phyloP scores from a whole-genome alignment of 2,888 invertebrate genomes.

The Anthophora plumipes region DNA sequence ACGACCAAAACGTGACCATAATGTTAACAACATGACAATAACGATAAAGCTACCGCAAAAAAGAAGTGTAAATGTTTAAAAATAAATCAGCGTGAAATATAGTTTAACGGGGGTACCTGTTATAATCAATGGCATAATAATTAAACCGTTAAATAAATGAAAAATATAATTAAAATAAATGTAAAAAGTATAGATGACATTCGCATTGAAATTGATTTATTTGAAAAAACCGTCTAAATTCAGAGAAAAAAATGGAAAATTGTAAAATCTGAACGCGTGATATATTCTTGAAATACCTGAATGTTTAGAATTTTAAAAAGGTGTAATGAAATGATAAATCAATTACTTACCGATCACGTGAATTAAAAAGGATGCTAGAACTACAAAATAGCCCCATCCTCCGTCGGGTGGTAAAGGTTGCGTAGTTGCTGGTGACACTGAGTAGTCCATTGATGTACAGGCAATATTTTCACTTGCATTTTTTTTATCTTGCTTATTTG shows the following conservation, averaged over 20 bases:
- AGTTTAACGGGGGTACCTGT: neutral
- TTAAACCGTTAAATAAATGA: neutral
- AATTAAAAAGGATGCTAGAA: slow-evolving; percentile 97
- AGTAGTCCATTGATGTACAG: slow-evolving; percentile 41
- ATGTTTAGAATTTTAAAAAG: neutral
- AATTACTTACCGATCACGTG: slow-evolving; percentile 94
- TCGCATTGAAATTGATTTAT: neutral
- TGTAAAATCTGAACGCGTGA: neutral
- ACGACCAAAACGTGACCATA: slow-evolving; percentile 10
- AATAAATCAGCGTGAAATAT: neutral
- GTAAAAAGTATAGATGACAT: neutral
- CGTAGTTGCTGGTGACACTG: neutral
- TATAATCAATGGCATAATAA: neutral
- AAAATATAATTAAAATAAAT: neutral
- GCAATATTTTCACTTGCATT: slow-evolving; percentile 60
- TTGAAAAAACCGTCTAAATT: neutral
- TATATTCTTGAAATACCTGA: neutral
- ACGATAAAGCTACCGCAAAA: slow-evolving; percentile 7
- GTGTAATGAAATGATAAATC: neutral
- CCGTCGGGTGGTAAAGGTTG: slow-evolving; percentile 92
- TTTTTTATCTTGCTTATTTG: slow-evolving; percentile 58
- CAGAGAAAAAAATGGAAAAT: neutral
- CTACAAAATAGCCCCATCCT: slow-evolving; percentile 98
- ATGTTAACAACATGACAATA: neutral
- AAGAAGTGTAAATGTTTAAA: neutral